phyloP scores from a whole-genome alignment of 2,888 invertebrate species.

The Actias luna region DNA sequence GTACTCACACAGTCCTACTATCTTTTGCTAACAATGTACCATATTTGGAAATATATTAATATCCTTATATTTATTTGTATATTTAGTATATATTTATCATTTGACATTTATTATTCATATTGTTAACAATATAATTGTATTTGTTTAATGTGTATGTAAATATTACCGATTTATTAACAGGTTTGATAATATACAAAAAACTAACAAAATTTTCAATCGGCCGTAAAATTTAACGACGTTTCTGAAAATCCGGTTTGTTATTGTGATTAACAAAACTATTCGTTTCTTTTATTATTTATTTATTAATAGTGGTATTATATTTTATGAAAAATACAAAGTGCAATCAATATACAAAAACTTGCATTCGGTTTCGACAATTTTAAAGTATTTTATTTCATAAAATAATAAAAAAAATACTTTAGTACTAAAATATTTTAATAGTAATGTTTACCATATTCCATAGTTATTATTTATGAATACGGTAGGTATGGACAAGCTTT shows the following conservation, averaged over 20 bases:
- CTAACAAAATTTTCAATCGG: conserved; percentile 27
- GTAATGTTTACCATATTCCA: no score
- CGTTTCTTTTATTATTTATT: conserved; percentile 19
- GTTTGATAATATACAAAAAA: conserved; percentile 29
- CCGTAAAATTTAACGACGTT: conserved; percentile 29
- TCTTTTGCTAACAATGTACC: conserved; percentile 10
- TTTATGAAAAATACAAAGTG: neutral
- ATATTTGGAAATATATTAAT: conserved; percentile 14
- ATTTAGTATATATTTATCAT: neutral
- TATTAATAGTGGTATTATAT: conserved; percentile 22
- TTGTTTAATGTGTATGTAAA: neutral
- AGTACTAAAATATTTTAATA: no score
- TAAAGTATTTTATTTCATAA: no score
- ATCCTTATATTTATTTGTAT: neutral
- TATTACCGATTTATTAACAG: conserved; percentile 11
- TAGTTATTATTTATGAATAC: no score
- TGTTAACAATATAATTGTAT: neutral
- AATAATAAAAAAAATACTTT: no score
- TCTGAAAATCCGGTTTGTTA: conserved; percentile 36
- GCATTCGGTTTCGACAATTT: no score
- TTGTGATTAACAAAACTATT: conserved; percentile 54
- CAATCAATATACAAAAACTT: no score
- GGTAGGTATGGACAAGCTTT: no score
- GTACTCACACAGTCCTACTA: conserved; percentile 13
- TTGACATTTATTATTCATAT: conserved; percentile 11